Conservation (phyloP, 2,113 vertebrate species). For the Toxotes chatareus region DNA sequence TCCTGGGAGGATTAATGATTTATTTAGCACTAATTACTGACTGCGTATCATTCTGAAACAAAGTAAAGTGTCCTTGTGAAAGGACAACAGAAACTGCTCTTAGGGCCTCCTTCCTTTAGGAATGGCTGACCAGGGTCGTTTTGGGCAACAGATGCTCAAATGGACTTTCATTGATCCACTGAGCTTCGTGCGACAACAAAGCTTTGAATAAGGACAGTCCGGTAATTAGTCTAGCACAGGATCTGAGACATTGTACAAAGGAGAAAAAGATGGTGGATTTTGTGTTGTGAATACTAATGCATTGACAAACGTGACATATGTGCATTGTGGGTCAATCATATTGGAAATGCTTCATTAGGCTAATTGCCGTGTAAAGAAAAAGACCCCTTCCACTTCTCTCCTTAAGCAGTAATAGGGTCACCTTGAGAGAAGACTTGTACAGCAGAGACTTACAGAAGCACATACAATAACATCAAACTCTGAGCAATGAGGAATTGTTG, state of each 20-base stretch:
- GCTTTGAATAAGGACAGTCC: constrained; percentile 54
- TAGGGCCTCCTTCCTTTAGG: constrained; percentile 48
- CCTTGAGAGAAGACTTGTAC: constrained; percentile 25
- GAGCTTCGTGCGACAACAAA: constrained; percentile 59
- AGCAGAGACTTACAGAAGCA: background rate
- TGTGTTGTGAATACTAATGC: constrained; percentile 59
- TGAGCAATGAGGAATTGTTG: background rate
- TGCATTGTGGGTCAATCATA: constrained; percentile 35
- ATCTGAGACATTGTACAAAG: constrained; percentile 30
- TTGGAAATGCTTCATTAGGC: constrained; percentile 47
- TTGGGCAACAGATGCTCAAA: constrained; percentile 68
- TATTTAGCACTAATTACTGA: constrained; percentile 64
- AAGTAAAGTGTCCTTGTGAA: constrained; percentile 73
- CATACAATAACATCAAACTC: background rate
- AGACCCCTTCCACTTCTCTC: constrained; percentile 7
- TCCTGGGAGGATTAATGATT: constrained; percentile 63
- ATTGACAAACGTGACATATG: constrained; percentile 20
- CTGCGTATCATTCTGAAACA: constrained; percentile 59
- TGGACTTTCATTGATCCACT: constrained; percentile 72
- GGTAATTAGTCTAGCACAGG: constrained; percentile 51
- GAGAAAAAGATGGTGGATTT: constrained; percentile 31
- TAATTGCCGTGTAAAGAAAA: constrained; percentile 44
- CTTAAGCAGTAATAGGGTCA: constrained; percentile 21
- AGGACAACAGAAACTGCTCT: constrained; percentile 69
- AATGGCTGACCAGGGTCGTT: constrained; percentile 38